A percentile compares a stretch with the other conserved stretches of the same genome.
Evolutionary conservation across 1,140 invertebrate species (phyloP).

Genomic region (Meloidogyne hapla): DNA sequence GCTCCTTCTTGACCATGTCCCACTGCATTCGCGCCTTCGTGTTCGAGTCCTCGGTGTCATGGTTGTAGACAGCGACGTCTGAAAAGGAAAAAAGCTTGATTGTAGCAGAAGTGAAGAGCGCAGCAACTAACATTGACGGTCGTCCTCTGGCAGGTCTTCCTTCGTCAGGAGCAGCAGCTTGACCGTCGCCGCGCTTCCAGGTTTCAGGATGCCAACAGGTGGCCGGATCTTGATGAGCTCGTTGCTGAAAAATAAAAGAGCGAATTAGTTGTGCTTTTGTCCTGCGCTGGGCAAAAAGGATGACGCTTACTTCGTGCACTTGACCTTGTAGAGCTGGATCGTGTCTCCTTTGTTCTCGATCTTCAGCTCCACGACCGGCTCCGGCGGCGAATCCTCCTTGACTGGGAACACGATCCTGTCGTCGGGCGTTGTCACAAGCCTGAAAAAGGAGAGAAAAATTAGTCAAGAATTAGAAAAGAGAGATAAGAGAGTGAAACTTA

Average conservation of each 20-base stretch:
- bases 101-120: not conserved
- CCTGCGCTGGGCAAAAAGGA: not conserved
- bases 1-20: constrained; percentile 4
- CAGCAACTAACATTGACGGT: not conserved
- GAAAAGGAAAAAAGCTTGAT: not conserved
- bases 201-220: not conserved
- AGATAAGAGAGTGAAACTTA: not conserved
- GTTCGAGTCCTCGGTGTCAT: not conserved
- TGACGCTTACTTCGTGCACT: not conserved
- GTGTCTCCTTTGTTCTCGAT: not conserved
- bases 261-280: not conserved
- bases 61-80: not conserved
- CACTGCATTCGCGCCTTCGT: constrained; percentile 1
- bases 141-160: constrained; percentile 1
- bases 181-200: not conserved
- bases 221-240: constrained; percentile 1
- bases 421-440: not conserved
- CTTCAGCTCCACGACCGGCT: not conserved
- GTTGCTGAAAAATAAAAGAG: not conserved
- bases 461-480: not conserved
- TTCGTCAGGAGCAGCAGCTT: not conserved
- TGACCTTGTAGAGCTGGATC: not conserved
- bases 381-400: constrained; percentile 1
- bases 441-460: not conserved
- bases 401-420: not conserved